These are phyloP conservation scores for Accipiter virgatus DNA, from an alignment of 2,113 vertebrate genomes.

Conservation along the genomic window DNA sequence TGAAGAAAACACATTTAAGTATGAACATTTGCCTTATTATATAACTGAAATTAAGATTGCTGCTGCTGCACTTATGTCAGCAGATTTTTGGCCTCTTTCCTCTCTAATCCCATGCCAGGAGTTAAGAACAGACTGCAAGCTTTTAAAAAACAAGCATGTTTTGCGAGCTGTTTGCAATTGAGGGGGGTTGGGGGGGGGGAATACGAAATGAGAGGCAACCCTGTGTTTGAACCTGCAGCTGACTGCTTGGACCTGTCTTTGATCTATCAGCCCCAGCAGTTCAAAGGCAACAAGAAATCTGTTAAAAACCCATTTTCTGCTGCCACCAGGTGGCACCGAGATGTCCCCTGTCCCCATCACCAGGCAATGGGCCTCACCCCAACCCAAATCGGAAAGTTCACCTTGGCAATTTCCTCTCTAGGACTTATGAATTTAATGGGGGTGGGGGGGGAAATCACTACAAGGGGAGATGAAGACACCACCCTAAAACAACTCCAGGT, in stretches of 20 bases:
- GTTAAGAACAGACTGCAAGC: not conserved
- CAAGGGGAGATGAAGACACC: not conserved
- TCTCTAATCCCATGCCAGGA: conserved; percentile 9
- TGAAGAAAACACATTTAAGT: not conserved
- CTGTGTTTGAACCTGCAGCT: not conserved
- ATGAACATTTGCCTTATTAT: not conserved
- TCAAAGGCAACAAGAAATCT: not conserved
- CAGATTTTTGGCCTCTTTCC: not conserved
- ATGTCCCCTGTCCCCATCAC: not conserved
- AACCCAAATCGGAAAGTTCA: not conserved
- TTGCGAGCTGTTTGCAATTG: not conserved
- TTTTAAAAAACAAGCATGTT: not conserved
- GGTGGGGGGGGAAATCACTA: not conserved
- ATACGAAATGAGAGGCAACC: not conserved
- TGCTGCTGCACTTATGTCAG: not conserved
- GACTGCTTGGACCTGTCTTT: not conserved
- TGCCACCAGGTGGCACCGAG: conserved; percentile 69
- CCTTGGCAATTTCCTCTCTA: not conserved
- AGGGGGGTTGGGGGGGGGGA: not conserved
- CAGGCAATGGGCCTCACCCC: not conserved
- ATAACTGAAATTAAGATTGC: not conserved
- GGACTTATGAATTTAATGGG: not conserved
- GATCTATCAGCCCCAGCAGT: not conserved
- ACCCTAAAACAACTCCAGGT: not conserved
- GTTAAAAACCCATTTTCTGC: not conserved